phyloP scores from a whole-genome alignment of 2,797 vertebrate species.

The Cyprinodon diabolis region DNA sequence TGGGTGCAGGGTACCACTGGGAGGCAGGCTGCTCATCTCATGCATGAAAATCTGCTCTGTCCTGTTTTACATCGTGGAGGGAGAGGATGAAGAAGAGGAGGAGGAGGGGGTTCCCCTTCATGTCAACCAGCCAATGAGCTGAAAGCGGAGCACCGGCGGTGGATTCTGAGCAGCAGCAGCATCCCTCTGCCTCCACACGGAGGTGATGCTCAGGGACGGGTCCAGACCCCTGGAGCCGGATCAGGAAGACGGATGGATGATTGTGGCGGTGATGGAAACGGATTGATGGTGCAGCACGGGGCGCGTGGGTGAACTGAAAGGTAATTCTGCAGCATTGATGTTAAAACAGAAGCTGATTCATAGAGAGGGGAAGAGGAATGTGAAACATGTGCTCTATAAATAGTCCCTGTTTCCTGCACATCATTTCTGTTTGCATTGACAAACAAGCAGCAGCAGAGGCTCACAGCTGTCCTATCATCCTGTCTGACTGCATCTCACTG shows the following conservation, averaged over 20 bases:
- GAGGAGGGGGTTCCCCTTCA: background rate
- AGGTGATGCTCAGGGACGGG: constrained; percentile 8
- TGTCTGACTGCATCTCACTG: background rate
- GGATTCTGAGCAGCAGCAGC: constrained; percentile 40
- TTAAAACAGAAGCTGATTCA: background rate
- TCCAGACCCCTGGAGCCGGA: constrained; percentile 1
- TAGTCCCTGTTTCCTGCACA: background rate
- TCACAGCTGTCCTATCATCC: background rate
- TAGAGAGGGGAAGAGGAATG: background rate
- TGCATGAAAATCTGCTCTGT: background rate
- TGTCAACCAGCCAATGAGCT: constrained; percentile 52
- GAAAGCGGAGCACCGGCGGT: constrained; percentile 43
- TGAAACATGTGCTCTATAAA: background rate
- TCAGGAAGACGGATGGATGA: background rate
- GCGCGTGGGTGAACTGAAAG: background rate
- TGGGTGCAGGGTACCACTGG: background rate
- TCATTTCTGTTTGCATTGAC: background rate
- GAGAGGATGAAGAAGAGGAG: background rate
- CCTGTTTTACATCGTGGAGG: constrained; percentile 22
- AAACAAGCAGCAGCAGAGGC: background rate
- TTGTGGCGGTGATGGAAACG: background rate
- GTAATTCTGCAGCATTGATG: background rate
- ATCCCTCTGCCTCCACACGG: constrained; percentile 34
- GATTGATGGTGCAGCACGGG: background rate
- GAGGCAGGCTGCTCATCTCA: background rate